Base-by-base conservation (phyloP, 2,888 invertebrate genomes). In the Drosophila flavopinicola region DNA sequence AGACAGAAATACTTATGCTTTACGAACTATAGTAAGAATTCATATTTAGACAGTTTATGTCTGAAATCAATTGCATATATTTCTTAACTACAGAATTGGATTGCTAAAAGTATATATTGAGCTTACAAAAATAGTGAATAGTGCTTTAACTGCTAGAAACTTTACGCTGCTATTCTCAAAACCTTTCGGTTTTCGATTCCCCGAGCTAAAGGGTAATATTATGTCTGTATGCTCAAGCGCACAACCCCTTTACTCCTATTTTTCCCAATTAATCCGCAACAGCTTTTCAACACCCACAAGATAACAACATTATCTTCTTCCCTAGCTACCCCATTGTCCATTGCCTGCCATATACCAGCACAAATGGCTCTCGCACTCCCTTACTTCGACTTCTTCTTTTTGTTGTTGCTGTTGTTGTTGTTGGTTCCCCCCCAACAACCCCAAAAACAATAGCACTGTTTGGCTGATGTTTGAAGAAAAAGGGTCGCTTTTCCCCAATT, bases 401-500 rank as follows among this genome's bases (percentile, higher is more conserved):
- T n/a, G n/a, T n/a, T n/a, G n/a, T n/a, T n/a, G n/a, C n/a, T n/a
- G n/a, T n/a, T n/a, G n/a, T n/a, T 17, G 32, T 25, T 41, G 30
- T 35, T 48, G n/a, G n/a, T 29, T 37, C 38, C 47, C 23, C 58
- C 66, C 48, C 39, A 49, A 7, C 61, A 49, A 66, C 39, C 59
- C 67, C 47, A 7, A 27, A 54, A 58, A 52, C 33, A 56, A 52
- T 54, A 38, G 68, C 51, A 23, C 24, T 47, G 48, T 61, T 51
- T 6, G 29, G 30, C 38, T 35, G 25, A 15, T 23, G 2, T n/a
- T n/a, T 9, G 24, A 17, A 9, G 13, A 37, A 24, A 69, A 61
- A 51, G 71, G 75, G 57, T 63, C 53, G 75, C 30, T 64, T 64
- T 49, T 51, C 64, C 58, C 69, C 75, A 71, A 71, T 74, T 74